Base-by-base conservation (phyloP, 64 coral and sea anemone genomes). In the Trachythela sp. region DNA sequence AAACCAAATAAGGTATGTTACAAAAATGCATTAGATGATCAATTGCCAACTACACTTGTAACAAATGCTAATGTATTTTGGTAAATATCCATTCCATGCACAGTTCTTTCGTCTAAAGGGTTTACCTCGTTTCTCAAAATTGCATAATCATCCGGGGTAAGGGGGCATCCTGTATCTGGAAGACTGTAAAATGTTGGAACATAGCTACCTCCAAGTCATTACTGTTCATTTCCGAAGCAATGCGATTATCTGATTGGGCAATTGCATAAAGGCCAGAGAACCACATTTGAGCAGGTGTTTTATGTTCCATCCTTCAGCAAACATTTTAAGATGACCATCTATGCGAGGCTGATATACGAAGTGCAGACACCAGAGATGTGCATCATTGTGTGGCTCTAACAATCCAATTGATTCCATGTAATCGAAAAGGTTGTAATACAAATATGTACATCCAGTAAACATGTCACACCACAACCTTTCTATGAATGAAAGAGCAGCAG, bases 361-460 rank as follows among this genome's bases (percentile, higher is more conserved):
- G 37, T 90, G 88, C 26, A 90, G 77, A 54, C 76, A 90, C 88
- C 88, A 90, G n/a, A 90, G 45, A 27, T 90, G 88, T 52, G 54
- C 77, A 32, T 90, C 88, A 84, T 90, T 58, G 48, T 36, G 48
- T 48, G 88, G 75, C 40, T 90, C 52, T 50, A 90, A 90, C 32
- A 90, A 58, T 56, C 71, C 48, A 35, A 84, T 35, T n/a, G 40
- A 30, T 85, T 91, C 90, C 90, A 91, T 91, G 64, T 86, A 76
- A 36, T 91, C 48, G 49, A 91, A 91, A 68, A 91, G 83, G 58
- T 91, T 91, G 84, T 91, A 91, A 91, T 86, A 91, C 30, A 91
- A 48, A 86, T 91, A 75, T 67, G 43, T 22, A 86, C 84, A 91
- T 71, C n/a, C n/a, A n/a, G n/a, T n/a, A n/a, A n/a, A n/a, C n/a